Conservation (phyloP, 2,888 invertebrate genomes). For the Elmis aenea region DNA sequence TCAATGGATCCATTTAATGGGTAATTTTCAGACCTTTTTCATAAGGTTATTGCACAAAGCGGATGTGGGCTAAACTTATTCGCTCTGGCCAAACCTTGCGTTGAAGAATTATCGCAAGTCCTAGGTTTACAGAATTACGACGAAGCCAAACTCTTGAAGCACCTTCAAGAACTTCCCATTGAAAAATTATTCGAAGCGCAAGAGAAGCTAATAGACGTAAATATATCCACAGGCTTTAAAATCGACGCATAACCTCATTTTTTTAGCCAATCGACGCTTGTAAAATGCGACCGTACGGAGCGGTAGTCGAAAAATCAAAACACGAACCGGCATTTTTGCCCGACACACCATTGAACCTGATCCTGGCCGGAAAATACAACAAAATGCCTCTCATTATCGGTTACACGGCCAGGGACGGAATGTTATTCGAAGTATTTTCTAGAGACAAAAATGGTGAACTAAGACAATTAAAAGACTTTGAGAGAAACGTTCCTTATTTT, state of each 20-base stretch:
- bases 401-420: constrained; percentile 16
- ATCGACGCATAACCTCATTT: too few species aligned
- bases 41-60: constrained; percentile 40
- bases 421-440: constrained; percentile 12
- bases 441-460: constrained; percentile 6
- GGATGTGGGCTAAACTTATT: constrained; percentile 35
- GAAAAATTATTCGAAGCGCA: constrained; percentile 19
- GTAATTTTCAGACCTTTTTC: constrained; percentile 30
- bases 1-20: too few species aligned
- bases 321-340: constrained; percentile 27
- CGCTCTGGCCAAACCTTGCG: constrained; percentile 35
- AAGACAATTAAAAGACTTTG: constrained; percentile 11
- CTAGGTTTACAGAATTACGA: constrained; percentile 11
- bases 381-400: constrained; percentile 19
- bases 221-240: too few species aligned
- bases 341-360: constrained; percentile 33
- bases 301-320: constrained; percentile 26
- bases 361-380: constrained; percentile 31
- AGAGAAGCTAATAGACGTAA: constrained; percentile 20
- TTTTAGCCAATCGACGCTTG: constrained; percentile 9
- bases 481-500: constrained; percentile 9
- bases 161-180: constrained; percentile 31
- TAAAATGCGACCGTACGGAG: constrained; percentile 15
- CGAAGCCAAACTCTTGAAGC: constrained; percentile 39
- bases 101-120: constrained; percentile 28